These are phyloP conservation scores for Lissocephala sabroskyi DNA, from an alignment of 2,888 invertebrate genomes.

Conservation along the genomic window DNA sequence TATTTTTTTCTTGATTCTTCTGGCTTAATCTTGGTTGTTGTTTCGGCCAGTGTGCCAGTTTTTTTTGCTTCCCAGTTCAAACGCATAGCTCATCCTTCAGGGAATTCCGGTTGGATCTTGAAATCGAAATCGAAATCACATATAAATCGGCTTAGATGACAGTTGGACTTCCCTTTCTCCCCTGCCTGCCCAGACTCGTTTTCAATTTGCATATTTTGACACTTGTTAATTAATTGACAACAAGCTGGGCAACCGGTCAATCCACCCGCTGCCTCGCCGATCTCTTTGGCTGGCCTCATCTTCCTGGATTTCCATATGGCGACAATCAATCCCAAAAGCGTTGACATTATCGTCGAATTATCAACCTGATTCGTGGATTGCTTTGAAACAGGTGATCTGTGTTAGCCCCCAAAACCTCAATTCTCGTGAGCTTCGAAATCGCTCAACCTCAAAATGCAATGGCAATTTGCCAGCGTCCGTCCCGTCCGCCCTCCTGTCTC, in stretches of 20 bases:
- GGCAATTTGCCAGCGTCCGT: neutral
- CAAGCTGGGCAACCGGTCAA: slow-evolving; percentile 13
- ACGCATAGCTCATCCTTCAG: no score
- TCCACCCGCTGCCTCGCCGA: no score
- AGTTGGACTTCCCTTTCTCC: neutral
- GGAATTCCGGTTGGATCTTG: no score
- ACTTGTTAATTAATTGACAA: slow-evolving; percentile 66
- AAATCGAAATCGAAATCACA: no score
- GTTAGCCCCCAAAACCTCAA: neutral
- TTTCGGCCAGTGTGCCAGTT: slow-evolving; percentile 36
- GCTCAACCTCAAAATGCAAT: neutral
- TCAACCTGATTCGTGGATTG: neutral
- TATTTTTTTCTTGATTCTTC: slow-evolving; percentile 25
- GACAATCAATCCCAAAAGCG: slow-evolving; percentile 26
- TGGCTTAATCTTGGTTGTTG: slow-evolving; percentile 27
- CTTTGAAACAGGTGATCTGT: no score
- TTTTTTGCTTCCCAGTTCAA: no score
- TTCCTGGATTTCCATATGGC: slow-evolving; percentile 8
- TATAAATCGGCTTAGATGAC: no score
- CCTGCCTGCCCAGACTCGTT: slow-evolving; percentile 14
- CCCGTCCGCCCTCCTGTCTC: no score
- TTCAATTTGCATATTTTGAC: slow-evolving; percentile 68
- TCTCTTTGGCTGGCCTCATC: no score
- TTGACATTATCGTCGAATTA: slow-evolving; percentile 30
- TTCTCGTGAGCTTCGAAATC: no score